Base-by-base conservation (phyloP, 1,140 invertebrate genomes). In the Papilio machaon region DNA sequence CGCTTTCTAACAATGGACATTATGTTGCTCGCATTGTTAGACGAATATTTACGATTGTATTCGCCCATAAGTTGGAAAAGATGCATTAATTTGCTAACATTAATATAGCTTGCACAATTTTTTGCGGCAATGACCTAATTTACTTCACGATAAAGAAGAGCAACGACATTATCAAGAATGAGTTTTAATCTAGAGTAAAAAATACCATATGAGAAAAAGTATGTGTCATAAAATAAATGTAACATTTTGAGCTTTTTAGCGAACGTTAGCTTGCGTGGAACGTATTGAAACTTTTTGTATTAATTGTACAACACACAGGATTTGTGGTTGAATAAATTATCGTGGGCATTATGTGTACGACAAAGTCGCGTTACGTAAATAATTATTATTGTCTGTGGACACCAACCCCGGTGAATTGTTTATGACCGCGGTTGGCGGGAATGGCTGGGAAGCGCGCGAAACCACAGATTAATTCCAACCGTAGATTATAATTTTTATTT, bases 261-360 rank as follows among this genome's bases (percentile, higher is more conserved):
- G 8, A 74, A 19, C 9, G 10, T 47, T 43, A 43, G 11, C 15
- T 74, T 74, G 38, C 38, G 46, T 74, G 38, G 47, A 43, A 23
- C 11, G 73, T 38, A 43, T 43, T 74, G 64, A 70, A 87, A 82
- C 81, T 83, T 85, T 87, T 74, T 76, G 85, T 88, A 84, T 88
- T 88, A 90, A 87, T 88, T 82, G 85, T 81, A 80, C 78, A 15
- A 79, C 73, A 70, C 75, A 60, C 80, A 43, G 58, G 81, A 86
- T 90, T 89, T 88, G 89, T 91, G 88, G 90, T 90, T 90, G 83
- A 87, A 80, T 80, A 80, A 52, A 76, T 76, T 49, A 76, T 76
- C 1, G 35, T 30, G 5, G 23, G 74, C 43, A 49, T 49, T 75
- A 75, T 19, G 46, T 23, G 43, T 17, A 3, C 73, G 17, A 75